Evolutionary conservation across 2,113 vertebrate genomes (phyloP).

Genomic region (Eurystomus gularis): DNA sequence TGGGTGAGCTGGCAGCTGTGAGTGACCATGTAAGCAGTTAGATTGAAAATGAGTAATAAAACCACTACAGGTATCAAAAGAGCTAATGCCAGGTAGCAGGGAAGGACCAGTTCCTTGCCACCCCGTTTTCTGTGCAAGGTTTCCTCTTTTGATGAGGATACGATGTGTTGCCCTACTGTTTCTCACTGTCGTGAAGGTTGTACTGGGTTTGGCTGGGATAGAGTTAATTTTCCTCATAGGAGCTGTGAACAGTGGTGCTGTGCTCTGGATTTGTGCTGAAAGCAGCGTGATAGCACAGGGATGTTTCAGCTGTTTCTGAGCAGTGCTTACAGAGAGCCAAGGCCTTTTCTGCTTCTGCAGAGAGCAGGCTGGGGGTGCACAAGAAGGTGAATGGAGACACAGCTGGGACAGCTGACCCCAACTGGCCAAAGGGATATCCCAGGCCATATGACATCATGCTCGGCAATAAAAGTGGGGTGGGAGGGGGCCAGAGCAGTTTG

Average conservation of each 20-base stretch:
- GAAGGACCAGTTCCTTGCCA: background rate
- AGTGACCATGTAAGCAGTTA: background rate
- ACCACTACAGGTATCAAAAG: fast-evolving
- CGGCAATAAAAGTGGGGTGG: background rate
- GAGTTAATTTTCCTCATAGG: background rate
- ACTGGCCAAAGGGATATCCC: background rate
- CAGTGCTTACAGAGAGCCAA: background rate
- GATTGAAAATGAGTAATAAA: background rate
- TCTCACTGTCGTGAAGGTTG: background rate
- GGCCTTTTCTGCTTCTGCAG: background rate
- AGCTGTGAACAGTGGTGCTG: background rate
- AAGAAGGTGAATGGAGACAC: background rate
- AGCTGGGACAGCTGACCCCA: background rate
- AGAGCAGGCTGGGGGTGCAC: background rate
- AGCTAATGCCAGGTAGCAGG: background rate
- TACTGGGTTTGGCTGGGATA: background rate
- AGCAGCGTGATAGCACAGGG: fast-evolving
- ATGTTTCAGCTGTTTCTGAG: fast-evolving
- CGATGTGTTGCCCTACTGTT: background rate
- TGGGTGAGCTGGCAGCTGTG: background rate
- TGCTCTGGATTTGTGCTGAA: background rate
- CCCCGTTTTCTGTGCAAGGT: background rate
- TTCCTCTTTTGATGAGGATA: background rate
- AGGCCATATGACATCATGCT: fast-evolving
- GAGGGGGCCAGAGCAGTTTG: background rate